Percentiles rank a stretch among this genome's conserved stretches.
These are phyloP conservation scores for Trachelus troglodyta DNA, from an alignment of 2,888 invertebrate genomes.

Conservation along the genomic window DNA sequence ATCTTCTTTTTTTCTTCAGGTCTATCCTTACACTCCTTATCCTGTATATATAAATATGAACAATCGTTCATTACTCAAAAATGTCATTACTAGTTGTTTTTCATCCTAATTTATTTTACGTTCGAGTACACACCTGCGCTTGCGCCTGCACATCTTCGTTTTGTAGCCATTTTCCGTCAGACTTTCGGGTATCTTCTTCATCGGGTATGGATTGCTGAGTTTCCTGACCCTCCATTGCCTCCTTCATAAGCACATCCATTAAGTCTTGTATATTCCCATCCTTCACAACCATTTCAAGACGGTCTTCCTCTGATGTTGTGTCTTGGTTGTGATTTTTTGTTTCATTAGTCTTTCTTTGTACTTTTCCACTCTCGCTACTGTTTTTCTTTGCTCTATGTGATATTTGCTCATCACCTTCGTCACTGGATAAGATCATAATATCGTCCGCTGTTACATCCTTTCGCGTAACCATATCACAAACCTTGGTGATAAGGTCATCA, in stretches of 20 bases:
- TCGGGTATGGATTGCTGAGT: constrained; percentile 43
- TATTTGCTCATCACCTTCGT: constrained; percentile 52
- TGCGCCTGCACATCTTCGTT: constrained; percentile 41
- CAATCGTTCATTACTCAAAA: neutral
- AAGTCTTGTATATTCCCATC: constrained; percentile 63
- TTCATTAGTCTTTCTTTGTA: constrained; percentile 15
- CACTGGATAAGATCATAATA: constrained; percentile 52
- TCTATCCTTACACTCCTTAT: constrained; percentile 43
- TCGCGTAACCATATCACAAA: constrained; percentile 50
- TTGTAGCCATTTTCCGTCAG: constrained; percentile 54
- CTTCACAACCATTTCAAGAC: constrained; percentile 33
- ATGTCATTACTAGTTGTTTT: neutral
- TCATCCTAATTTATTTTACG: neutral
- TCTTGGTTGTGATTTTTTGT: constrained; percentile 22
- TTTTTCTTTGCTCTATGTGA: constrained; percentile 28
- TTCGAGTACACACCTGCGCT: neutral
- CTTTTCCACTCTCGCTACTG: constrained; percentile 17
- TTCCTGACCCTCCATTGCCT: constrained; percentile 63
- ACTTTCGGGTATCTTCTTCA: constrained; percentile 51
- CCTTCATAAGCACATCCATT: constrained; percentile 68
- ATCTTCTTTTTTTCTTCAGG: constrained; percentile 45
- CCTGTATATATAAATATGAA: constrained; percentile 18
- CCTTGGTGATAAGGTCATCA: constrained; percentile 59
- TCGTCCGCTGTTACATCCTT: constrained; percentile 35
- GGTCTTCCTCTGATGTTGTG: constrained; percentile 12